Base-by-base conservation (phyloP, 1,140 invertebrate species). In the Paralvinella palmiformis region DNA sequence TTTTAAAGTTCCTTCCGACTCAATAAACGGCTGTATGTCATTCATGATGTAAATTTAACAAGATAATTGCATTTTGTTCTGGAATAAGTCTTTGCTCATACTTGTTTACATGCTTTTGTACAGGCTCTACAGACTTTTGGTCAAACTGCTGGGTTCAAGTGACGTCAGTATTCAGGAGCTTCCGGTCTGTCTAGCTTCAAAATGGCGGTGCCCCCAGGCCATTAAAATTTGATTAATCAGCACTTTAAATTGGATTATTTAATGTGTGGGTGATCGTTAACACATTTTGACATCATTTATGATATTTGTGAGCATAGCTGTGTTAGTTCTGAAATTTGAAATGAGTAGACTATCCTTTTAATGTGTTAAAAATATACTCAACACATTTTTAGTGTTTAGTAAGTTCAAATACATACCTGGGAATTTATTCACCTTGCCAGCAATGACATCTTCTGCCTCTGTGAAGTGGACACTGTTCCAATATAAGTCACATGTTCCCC, bases 401-500 rank as follows among this genome's bases (percentile, higher is more conserved):
- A 7, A 10, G n/a, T n/a, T n/a, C n/a, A n/a, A n/a, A n/a, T n/a
- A 29, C 50, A 15, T 66, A 78, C 75, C 74, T 70, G 76, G 76
- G 69, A 76, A 78, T 64, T 83, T 83, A 69, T 82, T 83, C 5
- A 83, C 77, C 62, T 71, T 72, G 1, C 77, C 78, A 6, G 72
- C 62, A 59, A 68, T 73, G 10, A 73, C 63, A 10, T 81, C 78
- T 37, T 71, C 59, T 59, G 76, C 75, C 62, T 83, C 81, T 20
- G 69, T 63, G 68, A 79, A 81, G 45, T 75, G 76, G 24, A 73
- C 66, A 62, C 71, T 74, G 66, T 83, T 75, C 82, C 82, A 83
- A 56, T 82, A 79, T 50, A 83, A 72, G 66, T 82, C 77, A 72
- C 81, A 80, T 37, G 66, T 69, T 45, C 71, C 72, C 24, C 79